Base-by-base conservation (phyloP, 2,888 invertebrate species). In the Microdon myrmicae region DNA sequence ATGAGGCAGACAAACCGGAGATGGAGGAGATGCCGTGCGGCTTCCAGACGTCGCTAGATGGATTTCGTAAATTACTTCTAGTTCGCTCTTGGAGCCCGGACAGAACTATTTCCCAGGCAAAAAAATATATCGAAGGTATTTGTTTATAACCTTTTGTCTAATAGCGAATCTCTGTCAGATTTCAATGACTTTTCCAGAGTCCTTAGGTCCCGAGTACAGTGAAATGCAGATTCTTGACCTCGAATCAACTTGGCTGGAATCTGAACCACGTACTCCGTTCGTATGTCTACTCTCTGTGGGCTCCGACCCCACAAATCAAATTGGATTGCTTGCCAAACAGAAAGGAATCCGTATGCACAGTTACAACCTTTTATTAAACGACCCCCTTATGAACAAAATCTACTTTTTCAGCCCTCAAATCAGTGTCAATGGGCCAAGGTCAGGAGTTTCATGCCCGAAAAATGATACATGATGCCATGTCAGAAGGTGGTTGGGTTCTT, bases 351-450 rank as follows among this genome's bases (percentile, higher is more conserved):
- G 94, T 94, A 82, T 83, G 8, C 8, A 22, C 8, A 25, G 8
- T 38, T 2, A 16, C n/a, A 35, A 14, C 3, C 5, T 9, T 20
- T 9, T 4, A 34, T 37, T 23, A 39, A 6, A 7, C 10, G 16
- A n/a, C n/a, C n/a, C n/a, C n/a, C n/a, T n/a, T n/a, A n/a, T n/a
- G n/a, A n/a, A 3, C 9, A 1, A 14, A n/a, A 12, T 6, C 3
- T 14, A 19, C n/a, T 9, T 19, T 44, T 8, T 5, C 73, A 92
- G 91, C 83, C 53, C 76, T 92, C 8, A 89, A 90, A 75, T 87
- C 92, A 1, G 94, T 97, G 3, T 97, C 96, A 4, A 96, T 97
- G 96, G 97, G 97, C 2, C 97, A 97, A 84, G 97, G 96, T 0
- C 96, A 97, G 82, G 97, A 90, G 72, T 83, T 83, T 58, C 92